Percentiles rank a stretch among this genome's conserved stretches.
Evolutionary conservation across 1,140 invertebrate species (phyloP).

Genomic region (Antheraea mylitta): DNA sequence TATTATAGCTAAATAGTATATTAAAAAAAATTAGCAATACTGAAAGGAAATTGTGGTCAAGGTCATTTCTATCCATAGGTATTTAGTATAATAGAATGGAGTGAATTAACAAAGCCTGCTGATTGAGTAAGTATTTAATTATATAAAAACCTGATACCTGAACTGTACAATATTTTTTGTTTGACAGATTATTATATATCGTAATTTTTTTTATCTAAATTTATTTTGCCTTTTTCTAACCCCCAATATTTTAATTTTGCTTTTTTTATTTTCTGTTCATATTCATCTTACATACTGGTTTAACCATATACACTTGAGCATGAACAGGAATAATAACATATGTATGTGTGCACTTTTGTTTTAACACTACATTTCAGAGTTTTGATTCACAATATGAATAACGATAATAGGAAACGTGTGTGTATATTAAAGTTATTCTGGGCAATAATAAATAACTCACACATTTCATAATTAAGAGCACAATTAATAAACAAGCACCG

Average conservation of each 20-base stretch:
- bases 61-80: not conserved
- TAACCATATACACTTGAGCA: too few species aligned
- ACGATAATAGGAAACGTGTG: not conserved
- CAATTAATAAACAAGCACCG: too few species aligned
- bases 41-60: not conserved
- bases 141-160: not conserved
- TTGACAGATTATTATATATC: not conserved
- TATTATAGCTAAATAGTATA: not conserved
- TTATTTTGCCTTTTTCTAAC: constrained; percentile 43
- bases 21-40: not conserved
- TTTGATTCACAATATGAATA: not conserved
- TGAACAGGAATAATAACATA: too few species aligned
- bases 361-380: not conserved
- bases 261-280: constrained; percentile 9
- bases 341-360: not conserved
- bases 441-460: too few species aligned
- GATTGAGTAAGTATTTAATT: constrained; percentile 22
- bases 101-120: constrained; percentile 26
- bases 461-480: too few species aligned
- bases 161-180: not conserved
- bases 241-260: constrained; percentile 42
- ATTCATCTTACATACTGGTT: too few species aligned
- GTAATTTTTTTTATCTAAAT: not conserved
- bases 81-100: constrained; percentile 21
- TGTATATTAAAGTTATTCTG: too few species aligned